These are phyloP conservation scores for Gavialis gangeticus DNA, from an alignment of 2,113 vertebrate genomes.

Conservation along the genomic window DNA sequence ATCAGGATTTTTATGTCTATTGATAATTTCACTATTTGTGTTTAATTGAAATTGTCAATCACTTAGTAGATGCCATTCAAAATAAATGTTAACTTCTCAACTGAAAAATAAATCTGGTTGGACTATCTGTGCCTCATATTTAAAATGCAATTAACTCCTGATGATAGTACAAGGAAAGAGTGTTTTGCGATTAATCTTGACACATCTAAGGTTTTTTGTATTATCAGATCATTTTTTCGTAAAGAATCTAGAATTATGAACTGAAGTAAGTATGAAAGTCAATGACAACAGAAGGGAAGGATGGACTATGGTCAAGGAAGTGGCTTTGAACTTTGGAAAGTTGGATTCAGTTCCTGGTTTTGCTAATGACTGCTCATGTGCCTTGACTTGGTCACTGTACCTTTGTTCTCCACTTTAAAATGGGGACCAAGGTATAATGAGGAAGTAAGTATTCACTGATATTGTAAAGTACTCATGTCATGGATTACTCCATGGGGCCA, in stretches of 20 bases:
- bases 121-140: not conserved
- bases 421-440: not conserved
- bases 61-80: slow-evolving; percentile 22
- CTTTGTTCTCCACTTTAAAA: not conserved
- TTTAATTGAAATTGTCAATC: slow-evolving; percentile 64
- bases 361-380: not conserved
- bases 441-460: not conserved
- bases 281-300: not conserved
- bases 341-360: not conserved
- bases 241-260: not conserved
- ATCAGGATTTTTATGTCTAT: not conserved
- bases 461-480: not conserved
- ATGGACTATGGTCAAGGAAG: not conserved
- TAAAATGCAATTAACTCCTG: not conserved
- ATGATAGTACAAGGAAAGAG: fast-evolving
- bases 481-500: too few relatives aligned
- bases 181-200: not conserved
- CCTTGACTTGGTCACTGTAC: not conserved
- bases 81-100: slow-evolving; percentile 63
- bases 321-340: not conserved
- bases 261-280: not conserved
- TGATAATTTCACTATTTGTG: slow-evolving; percentile 44
- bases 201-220: not conserved
- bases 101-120: not conserved
- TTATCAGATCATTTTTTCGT: not conserved